phyloP scores from a whole-genome alignment of 35 echinoderm and acorn worm species.

The Ophiothrix spiculata region DNA sequence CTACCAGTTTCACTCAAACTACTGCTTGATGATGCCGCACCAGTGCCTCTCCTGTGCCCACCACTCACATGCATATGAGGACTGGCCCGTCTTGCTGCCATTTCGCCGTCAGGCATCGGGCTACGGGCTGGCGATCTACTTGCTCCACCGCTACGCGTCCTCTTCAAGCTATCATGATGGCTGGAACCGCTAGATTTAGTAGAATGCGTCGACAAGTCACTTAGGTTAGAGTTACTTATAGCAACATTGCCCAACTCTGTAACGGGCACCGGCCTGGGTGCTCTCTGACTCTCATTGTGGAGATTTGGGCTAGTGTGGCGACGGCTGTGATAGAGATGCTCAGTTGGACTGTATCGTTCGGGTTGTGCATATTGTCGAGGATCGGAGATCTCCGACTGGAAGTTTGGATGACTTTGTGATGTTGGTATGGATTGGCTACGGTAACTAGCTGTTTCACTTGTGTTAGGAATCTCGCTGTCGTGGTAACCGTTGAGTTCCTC shows the following conservation, averaged over 20 bases:
- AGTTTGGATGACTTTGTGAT: constrained; percentile 13
- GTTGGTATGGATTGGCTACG: constrained; percentile 24
- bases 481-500: constrained; percentile 81
- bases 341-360: constrained; percentile 81
- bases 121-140: constrained; percentile 34
- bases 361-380: constrained; percentile 59
- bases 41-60: constrained; percentile 35
- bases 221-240: constrained; percentile 72
- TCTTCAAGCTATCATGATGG: constrained; percentile 22
- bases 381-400: not conserved
- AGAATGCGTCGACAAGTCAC: constrained; percentile 67
- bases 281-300: not conserved
- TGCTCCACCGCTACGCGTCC: constrained; percentile 24
- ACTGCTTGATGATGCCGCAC: constrained; percentile 71
- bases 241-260: constrained; percentile 25
- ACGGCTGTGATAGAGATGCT: constrained; percentile 48
- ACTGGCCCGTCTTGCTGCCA: not conserved
- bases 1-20: constrained; percentile 81
- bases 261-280: constrained; percentile 9
- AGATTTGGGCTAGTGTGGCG: not conserved
- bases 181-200: constrained; percentile 70
- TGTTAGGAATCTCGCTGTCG: constrained; percentile 59
- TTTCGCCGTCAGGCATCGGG: constrained; percentile 30
- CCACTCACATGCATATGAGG: not conserved
- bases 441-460: constrained; percentile 43